A percentile compares a stretch with the other conserved stretches of the same genome.
These are phyloP conservation scores for Crambe crambe DNA, from an alignment of 37 sponge, comb jelly and placozoan species.

Conservation along the genomic window DNA sequence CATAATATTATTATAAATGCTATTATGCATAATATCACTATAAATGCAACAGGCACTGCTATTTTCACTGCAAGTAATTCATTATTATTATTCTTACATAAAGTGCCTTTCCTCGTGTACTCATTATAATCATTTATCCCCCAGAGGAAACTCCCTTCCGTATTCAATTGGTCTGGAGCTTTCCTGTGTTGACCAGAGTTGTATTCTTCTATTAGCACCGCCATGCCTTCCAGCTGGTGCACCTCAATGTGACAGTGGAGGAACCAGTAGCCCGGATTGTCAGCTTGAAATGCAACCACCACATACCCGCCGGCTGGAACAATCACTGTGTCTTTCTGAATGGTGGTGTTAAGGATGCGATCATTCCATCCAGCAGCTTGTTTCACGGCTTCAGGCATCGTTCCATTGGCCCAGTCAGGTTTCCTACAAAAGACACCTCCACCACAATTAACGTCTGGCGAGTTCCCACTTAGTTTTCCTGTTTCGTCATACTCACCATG, in stretches of 20 bases:
- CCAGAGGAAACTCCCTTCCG: slow-evolving; percentile 15
- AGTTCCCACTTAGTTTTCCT: not conserved
- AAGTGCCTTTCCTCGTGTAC: not conserved
- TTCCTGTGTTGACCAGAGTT: not conserved
- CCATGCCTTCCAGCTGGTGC: slow-evolving; percentile 82
- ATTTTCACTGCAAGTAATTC: too few species aligned
- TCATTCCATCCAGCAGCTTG: not conserved
- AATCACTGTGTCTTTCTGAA: slow-evolving; percentile 80
- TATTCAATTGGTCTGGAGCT: slow-evolving; percentile 14
- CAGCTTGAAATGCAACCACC: slow-evolving; percentile 61
- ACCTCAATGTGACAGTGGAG: slow-evolving; percentile 87
- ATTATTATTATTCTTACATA: too few species aligned
- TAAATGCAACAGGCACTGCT: too few species aligned
- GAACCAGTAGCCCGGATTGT: slow-evolving; percentile 91
- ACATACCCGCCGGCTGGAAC: slow-evolving; percentile 85
- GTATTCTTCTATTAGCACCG: slow-evolving; percentile 50
- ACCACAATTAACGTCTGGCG: slow-evolving; percentile 42
- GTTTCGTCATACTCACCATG: slow-evolving; percentile 48
- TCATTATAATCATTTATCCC: not conserved
- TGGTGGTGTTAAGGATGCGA: not conserved
- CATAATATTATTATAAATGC: too few species aligned
- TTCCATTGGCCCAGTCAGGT: slow-evolving; percentile 12
- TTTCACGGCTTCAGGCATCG: not conserved
- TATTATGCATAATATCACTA: too few species aligned
- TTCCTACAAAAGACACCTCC: not conserved